Evolutionary conservation across 37 sponge, comb jelly and placozoan species (phyloP).

Genomic region (Halisarca cf. caerulea): DNA sequence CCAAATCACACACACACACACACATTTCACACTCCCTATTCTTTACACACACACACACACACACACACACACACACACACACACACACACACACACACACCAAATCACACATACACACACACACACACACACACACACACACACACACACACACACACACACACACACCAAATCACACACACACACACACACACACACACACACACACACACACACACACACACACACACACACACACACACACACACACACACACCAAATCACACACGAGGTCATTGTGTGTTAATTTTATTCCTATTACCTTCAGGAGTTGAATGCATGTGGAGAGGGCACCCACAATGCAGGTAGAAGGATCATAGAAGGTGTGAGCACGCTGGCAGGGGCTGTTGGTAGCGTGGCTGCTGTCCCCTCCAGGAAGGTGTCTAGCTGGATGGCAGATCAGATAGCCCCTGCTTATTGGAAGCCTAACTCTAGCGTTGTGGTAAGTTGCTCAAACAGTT

Average conservation of each 20-base stretch:
- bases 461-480: conserved; percentile 70
- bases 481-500: conserved; percentile 25
- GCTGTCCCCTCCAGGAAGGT: conserved; percentile 66
- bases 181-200: not conserved
- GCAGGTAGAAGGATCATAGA: conserved; percentile 71
- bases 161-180: not conserved
- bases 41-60: too few species aligned
- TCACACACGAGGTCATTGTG: conserved; percentile 30
- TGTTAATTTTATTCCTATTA: not conserved
- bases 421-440: conserved; percentile 80
- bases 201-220: not conserved
- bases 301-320: conserved; percentile 11
- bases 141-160: too few species aligned
- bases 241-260: too few species aligned
- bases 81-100: conserved; percentile 11
- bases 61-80: too few species aligned
- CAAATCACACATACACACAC: too few species aligned
- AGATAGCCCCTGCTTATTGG: conserved; percentile 91
- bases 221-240: conserved; percentile 9
- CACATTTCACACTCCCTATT: too few species aligned
- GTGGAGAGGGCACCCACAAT: conserved; percentile 48
- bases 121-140: too few species aligned
- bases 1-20: too few species aligned
- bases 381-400: conserved; percentile 52
- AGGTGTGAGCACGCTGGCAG: conserved; percentile 61